A percentile compares a stretch with the other conserved stretches of the same genome.
These are phyloP conservation scores for Drosophila emarginata DNA, from an alignment of 2,888 invertebrate genomes.

Conservation along the genomic window DNA sequence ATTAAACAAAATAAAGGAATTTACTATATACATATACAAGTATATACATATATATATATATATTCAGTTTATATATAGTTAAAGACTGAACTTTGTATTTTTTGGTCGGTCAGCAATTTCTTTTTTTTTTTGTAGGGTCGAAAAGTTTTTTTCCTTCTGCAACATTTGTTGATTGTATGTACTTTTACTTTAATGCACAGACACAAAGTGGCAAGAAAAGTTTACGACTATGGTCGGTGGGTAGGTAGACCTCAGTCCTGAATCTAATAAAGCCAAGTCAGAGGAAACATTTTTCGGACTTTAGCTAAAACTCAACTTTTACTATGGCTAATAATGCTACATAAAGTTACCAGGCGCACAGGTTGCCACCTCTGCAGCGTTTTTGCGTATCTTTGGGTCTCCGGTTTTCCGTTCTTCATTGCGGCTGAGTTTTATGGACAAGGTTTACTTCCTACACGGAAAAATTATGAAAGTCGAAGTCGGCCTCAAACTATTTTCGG, in stretches of 20 bases:
- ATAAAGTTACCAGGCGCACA: conserved; percentile 60
- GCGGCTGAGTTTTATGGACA: conserved; percentile 27
- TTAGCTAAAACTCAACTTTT: conserved; percentile 66
- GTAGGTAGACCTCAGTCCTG: conserved; percentile 25
- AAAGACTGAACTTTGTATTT: conserved; percentile 50
- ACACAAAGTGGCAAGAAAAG: conserved; percentile 63
- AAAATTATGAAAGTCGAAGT: conserved; percentile 43
- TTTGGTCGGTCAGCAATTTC: conserved; percentile 40
- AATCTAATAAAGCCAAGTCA: conserved; percentile 71
- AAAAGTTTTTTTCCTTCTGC: conserved; percentile 55
- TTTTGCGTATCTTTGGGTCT: background rate
- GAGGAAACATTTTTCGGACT: conserved; percentile 41
- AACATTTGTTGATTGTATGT: conserved; percentile 39
- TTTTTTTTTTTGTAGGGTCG: conserved; percentile 37
- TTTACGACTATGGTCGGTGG: conserved; percentile 55
- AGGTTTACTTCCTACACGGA: conserved; percentile 27
- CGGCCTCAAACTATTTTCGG: conserved; percentile 17
- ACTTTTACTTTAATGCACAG: conserved; percentile 67
- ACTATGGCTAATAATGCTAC: conserved; percentile 71
- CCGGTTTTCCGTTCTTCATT: background rate
- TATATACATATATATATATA: conserved; percentile 14
- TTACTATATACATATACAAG: conserved; percentile 14
- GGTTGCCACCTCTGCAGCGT: conserved; percentile 52
- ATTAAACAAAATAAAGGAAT: conserved; percentile 59
- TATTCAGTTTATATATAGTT: conserved; percentile 11